These are phyloP conservation scores for Myotis planiceps DNA, from an alignment of 2,797 vertebrate species.

Conservation along the genomic window DNA sequence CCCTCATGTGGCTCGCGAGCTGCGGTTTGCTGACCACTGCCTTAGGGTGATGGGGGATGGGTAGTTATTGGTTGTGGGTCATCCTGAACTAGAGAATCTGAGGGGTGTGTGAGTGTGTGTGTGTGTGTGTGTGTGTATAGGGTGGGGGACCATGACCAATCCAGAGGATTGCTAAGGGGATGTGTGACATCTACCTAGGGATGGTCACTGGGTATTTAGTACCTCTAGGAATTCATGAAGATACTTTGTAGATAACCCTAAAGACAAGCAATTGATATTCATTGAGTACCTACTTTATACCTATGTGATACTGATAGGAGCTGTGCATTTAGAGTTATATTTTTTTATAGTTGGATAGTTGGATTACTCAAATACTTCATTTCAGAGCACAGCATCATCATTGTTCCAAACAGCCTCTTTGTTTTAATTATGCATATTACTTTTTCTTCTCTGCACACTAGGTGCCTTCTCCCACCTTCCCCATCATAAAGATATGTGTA, in stretches of 20 bases:
- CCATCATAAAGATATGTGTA: background rate
- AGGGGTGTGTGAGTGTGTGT: background rate
- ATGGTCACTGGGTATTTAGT: background rate
- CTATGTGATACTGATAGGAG: background rate
- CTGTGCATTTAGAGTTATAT: background rate
- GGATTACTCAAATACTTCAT: background rate
- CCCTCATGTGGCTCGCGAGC: no score
- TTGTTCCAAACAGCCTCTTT: background rate
- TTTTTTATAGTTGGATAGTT: background rate
- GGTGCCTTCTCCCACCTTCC: background rate
- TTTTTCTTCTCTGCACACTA: background rate
- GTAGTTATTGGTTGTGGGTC: background rate
- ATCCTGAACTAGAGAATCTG: background rate
- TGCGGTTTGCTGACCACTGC: no score
- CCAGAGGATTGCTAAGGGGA: background rate
- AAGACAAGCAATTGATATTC: background rate
- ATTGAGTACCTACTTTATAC: background rate
- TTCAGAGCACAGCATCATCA: background rate
- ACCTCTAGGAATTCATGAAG: background rate
- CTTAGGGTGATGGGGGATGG: background rate
- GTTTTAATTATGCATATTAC: slow-evolving; percentile 6
- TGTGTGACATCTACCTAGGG: background rate
- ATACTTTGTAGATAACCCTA: background rate
- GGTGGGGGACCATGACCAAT: background rate
- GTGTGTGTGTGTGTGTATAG: background rate